These are phyloP conservation scores for Caenorhabditis auriculariae DNA, from an alignment of 2,888 invertebrate genomes.

Conservation along the genomic window DNA sequence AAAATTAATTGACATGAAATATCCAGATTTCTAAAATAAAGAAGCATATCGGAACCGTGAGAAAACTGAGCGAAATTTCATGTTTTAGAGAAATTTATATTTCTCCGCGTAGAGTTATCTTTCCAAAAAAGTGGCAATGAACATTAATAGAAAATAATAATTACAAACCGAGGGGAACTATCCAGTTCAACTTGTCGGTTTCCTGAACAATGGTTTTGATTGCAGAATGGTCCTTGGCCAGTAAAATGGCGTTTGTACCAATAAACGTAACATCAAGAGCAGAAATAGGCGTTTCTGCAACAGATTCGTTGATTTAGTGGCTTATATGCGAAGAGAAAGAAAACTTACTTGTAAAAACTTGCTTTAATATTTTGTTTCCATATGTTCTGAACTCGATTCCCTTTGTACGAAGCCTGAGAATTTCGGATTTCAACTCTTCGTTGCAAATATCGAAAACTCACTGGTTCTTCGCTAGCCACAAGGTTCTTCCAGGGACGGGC, in stretches of 20 bases:
- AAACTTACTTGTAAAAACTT: constrained; percentile 45
- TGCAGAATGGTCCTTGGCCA: constrained; percentile 46
- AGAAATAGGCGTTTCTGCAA: constrained; percentile 47
- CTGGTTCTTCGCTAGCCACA: constrained; percentile 57
- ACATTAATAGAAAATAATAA: not conserved
- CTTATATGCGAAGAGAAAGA: too few species aligned
- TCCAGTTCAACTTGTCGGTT: constrained; percentile 48
- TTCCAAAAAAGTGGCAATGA: too few species aligned
- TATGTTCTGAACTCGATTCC: constrained; percentile 54
- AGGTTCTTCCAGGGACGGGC: constrained; percentile 48
- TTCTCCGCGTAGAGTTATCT: too few species aligned
- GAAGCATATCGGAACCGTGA: too few species aligned
- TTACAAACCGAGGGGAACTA: constrained; percentile 48
- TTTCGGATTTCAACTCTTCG: not conserved
- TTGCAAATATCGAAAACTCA: constrained; percentile 10
- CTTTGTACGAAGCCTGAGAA: constrained; percentile 49
- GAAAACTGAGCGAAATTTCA: too few species aligned
- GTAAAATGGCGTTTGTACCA: constrained; percentile 44
- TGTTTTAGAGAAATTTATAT: too few species aligned
- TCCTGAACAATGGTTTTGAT: constrained; percentile 48
- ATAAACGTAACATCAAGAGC: constrained; percentile 36
- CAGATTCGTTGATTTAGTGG: too few species aligned
- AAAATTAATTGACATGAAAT: too few species aligned
- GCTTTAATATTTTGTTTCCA: constrained; percentile 50
- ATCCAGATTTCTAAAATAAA: too few species aligned